Percentiles rank a stretch among this genome's conserved stretches.
Conservation (phyloP, 2,888 invertebrate genomes). For the Eledona agricola region DNA sequence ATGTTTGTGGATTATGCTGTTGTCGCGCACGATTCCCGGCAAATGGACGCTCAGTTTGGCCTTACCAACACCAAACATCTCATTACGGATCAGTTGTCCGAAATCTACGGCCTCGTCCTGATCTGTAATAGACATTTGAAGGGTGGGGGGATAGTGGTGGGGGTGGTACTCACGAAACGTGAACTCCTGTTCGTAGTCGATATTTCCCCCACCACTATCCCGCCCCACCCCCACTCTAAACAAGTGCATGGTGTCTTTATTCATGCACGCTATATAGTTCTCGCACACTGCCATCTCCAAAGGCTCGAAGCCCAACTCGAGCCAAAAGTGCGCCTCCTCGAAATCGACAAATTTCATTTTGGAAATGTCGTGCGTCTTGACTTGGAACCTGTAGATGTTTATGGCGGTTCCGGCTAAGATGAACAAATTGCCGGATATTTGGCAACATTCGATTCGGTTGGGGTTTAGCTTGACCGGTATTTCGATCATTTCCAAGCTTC, state of each 20-base stretch:
- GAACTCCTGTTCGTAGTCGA: slow-evolving; percentile 39
- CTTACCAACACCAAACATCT: slow-evolving; percentile 48
- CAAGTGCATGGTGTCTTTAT: slow-evolving; percentile 70
- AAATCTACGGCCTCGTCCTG: slow-evolving; percentile 55
- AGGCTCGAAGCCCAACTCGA: slow-evolving; percentile 72
- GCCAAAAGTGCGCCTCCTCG: slow-evolving; percentile 71
- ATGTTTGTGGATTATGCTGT: slow-evolving; percentile 60
- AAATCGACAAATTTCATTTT: slow-evolving; percentile 76
- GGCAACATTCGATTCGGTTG: slow-evolving; percentile 70
- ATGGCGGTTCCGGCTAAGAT: slow-evolving; percentile 61
- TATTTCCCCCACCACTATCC: neutral
- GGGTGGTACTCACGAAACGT: too few species aligned
- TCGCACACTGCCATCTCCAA: slow-evolving; percentile 70
- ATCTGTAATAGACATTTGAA: too few species aligned
- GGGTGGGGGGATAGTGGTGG: too few species aligned
- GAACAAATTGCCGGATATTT: slow-evolving; percentile 62
- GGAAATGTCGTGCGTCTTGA: slow-evolving; percentile 74
- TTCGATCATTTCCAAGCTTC: slow-evolving; percentile 77
- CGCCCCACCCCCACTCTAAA: slow-evolving; percentile 63
- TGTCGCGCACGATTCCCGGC: slow-evolving; percentile 60
- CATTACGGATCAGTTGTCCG: slow-evolving; percentile 54
- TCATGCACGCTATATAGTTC: slow-evolving; percentile 73
- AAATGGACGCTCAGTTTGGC: slow-evolving; percentile 60
- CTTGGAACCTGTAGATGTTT: slow-evolving; percentile 69
- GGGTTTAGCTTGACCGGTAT: slow-evolving; percentile 71